phyloP scores from a whole-genome alignment of 2,888 invertebrate genomes.

The Icerya purchasi region DNA sequence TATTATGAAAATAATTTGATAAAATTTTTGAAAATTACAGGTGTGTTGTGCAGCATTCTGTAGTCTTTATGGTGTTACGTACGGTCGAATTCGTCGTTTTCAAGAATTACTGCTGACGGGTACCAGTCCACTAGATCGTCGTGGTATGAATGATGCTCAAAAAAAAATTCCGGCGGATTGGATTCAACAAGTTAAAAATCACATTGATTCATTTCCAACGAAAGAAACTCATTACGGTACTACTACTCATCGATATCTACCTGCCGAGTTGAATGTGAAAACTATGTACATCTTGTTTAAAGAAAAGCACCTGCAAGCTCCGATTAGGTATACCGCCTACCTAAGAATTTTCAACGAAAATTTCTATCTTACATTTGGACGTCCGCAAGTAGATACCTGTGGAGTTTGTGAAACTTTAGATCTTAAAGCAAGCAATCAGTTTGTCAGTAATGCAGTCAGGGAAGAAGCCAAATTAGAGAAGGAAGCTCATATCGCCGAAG shows the following conservation, averaged over 20 bases:
- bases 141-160: too few species aligned
- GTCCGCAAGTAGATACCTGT: slow-evolving; percentile 4
- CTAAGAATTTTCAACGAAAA: neutral
- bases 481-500: slow-evolving; percentile 17
- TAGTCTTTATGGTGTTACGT: too few species aligned
- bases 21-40: too few species aligned
- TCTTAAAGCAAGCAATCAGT: neutral
- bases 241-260: neutral
- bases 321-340: neutral
- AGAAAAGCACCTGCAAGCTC: neutral
- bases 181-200: too few species aligned
- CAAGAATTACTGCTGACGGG: too few species aligned
- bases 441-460: slow-evolving; percentile 16
- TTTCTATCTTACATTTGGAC: slow-evolving; percentile 5
- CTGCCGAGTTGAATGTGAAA: neutral
- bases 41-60: too few species aligned
- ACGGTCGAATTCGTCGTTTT: too few species aligned
- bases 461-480: slow-evolving; percentile 17
- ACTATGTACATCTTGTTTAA: slow-evolving; percentile 1
- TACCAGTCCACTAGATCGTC: too few species aligned
- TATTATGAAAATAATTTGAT: too few species aligned
- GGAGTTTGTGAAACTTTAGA: neutral
- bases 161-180: too few species aligned
- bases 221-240: slow-evolving; percentile 1
- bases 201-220: slow-evolving; percentile 2